These are phyloP conservation scores for Oeneis ivallda DNA, from an alignment of 2,888 invertebrate genomes.

Conservation along the genomic window DNA sequence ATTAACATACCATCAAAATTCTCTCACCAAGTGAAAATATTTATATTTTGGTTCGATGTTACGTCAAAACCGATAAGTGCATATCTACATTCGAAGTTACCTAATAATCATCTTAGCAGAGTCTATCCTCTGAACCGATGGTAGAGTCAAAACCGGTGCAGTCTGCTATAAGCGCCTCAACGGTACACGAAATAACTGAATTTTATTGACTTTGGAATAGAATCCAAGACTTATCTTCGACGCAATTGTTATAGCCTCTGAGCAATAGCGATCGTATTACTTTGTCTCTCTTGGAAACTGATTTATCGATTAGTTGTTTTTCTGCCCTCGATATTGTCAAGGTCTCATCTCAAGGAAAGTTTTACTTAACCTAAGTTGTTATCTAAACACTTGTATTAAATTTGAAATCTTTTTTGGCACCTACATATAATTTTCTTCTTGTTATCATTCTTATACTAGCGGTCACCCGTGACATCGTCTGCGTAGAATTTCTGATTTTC, in stretches of 20 bases:
- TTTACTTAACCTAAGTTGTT: neutral
- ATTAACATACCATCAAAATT: neutral
- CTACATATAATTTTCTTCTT: no score
- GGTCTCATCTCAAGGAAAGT: neutral
- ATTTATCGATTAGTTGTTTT: slow-evolving; percentile 7
- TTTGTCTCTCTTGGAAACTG: slow-evolving; percentile 4
- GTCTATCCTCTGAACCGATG: no score
- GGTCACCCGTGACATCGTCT: no score
- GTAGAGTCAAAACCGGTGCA: no score
- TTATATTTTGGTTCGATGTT: neutral
- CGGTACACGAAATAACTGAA: no score
- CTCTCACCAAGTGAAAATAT: neutral
- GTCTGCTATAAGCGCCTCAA: no score
- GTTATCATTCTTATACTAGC: no score
- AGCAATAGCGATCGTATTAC: neutral
- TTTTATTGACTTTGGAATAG: neutral
- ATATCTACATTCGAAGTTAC: no score
- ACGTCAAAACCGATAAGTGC: neutral
- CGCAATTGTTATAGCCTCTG: neutral
- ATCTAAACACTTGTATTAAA: neutral
- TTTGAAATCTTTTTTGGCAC: no score
- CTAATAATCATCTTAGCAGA: no score
- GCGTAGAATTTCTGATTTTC: no score
- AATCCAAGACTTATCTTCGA: neutral
- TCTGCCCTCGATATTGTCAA: slow-evolving; percentile 1